Evolutionary conservation across 2,113 vertebrate species (phyloP), one percentile per base, ranked within the genome.

Genomic region (Passer domesticus): DNA sequence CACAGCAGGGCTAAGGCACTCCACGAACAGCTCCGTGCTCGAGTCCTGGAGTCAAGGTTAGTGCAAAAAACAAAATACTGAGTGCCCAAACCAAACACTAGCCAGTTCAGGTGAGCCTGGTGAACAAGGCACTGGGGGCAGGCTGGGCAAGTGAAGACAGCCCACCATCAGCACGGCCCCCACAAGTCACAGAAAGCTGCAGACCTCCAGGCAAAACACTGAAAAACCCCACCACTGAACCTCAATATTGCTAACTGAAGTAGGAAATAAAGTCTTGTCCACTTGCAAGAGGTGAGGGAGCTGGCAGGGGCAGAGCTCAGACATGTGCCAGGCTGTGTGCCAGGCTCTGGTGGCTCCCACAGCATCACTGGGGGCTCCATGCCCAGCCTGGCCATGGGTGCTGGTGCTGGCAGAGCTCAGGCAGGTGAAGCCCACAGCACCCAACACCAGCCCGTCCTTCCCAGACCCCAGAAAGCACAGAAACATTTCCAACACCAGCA

Each of bases 101-200:
- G 37, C 10, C 15, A 28, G 33, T 12, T 14, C 56, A 55, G 87
- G 50, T 13, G 41, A 46, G n/a, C 6, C 10, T 2, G 21, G 59
- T 0, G 3, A 81, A 27, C 13, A 14, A 31, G 8, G 2, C 2
- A 6, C 28, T 16, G 28, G 52, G 11, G 3, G 5, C 10, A 28
- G 16, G 28, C 0, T 25, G 53, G 67, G 5, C 19, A 52, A 72
- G 0, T 6, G 33, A 35, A 33, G 66, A 46, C 27, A 64, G 68
- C 25, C 35, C 14, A 1, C 10, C 4, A 0, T 1, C 67, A 27
- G 28, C 67, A 21, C 0, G 1, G 10, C 7, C 7, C 33, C 70
- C 31, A 22, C 24, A 20, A 25, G 8, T 1, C 1, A 43, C 4
- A 58, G 46, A 35, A 28, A 77, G 25, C 17, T n/a, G 72, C 25